Evolutionary conservation across 2,888 invertebrate species (phyloP).

Genomic region (Athetis lepigone): DNA sequence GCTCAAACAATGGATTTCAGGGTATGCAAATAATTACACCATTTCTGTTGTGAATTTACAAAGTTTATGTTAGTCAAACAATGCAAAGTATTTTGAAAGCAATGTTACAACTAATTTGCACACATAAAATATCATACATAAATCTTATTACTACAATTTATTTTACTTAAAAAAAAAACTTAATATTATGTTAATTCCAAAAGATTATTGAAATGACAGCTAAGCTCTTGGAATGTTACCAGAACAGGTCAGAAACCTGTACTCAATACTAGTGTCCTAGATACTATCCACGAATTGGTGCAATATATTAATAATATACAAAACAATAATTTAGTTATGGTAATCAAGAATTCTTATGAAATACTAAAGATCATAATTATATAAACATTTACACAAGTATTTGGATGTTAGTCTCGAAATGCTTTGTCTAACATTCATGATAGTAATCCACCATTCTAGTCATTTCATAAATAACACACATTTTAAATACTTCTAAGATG

Average conservation of each 20-base stretch:
- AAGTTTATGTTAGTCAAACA: slow-evolving; percentile 62
- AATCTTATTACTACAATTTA: slow-evolving; percentile 58
- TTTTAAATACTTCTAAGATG: not conserved
- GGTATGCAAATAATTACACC: slow-evolving; percentile 34
- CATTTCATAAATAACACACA: not conserved
- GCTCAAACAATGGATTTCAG: not conserved
- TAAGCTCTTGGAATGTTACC: slow-evolving; percentile 72
- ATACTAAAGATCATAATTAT: slow-evolving; percentile 38
- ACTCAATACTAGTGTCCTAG: slow-evolving; percentile 31
- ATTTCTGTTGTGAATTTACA: slow-evolving; percentile 63
- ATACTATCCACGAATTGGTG: slow-evolving; percentile 43
- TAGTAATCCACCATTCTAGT: not conserved
- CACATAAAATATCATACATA: slow-evolving; percentile 52
- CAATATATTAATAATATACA: slow-evolving; percentile 47
- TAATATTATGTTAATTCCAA: slow-evolving; percentile 55
- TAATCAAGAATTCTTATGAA: slow-evolving; percentile 32
- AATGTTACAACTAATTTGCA: slow-evolving; percentile 63
- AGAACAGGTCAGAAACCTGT: slow-evolving; percentile 46
- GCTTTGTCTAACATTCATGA: slow-evolving; percentile 6
- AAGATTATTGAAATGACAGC: slow-evolving; percentile 56
- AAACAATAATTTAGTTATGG: slow-evolving; percentile 39
- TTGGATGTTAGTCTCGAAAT: slow-evolving; percentile 3
- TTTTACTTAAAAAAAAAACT: slow-evolving; percentile 44
- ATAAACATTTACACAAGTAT: slow-evolving; percentile 27
- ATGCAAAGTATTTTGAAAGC: slow-evolving; percentile 60